A percentile compares a stretch with the other conserved stretches of the same genome.
phyloP scores from a whole-genome alignment of 1,140 invertebrate species.

The Dinoponera quadriceps region DNA sequence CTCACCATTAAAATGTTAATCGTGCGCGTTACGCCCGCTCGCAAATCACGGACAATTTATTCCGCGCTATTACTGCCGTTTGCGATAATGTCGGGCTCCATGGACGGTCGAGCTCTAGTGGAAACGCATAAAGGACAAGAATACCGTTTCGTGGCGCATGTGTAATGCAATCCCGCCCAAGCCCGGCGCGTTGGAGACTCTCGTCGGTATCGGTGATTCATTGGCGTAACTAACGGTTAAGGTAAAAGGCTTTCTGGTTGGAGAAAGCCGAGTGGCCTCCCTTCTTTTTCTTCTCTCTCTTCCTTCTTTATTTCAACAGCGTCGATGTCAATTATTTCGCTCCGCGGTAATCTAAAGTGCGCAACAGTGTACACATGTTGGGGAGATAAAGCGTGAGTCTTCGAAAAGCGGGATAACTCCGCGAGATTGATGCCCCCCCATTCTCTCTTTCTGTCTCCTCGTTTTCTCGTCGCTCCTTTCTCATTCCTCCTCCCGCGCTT shows the following conservation, averaged over 20 bases:
- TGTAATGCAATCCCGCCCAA: slow-evolving; percentile 15
- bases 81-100: slow-evolving; percentile 33
- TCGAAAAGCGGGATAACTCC: neutral
- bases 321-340: slow-evolving; percentile 16
- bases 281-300: neutral
- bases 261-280: neutral
- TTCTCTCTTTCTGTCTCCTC: neutral
- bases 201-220: slow-evolving; percentile 40
- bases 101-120: slow-evolving; percentile 5
- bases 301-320: neutral
- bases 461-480: too few species aligned
- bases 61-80: slow-evolving; percentile 50
- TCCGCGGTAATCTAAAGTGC: slow-evolving; percentile 14
- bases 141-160: neutral
- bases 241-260: neutral
- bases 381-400: neutral
- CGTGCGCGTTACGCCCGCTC: slow-evolving; percentile 45
- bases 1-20: slow-evolving; percentile 57
- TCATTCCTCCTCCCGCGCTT: slow-evolving; percentile 1
- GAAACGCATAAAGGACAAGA: slow-evolving; percentile 44
- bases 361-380: neutral
- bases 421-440: slow-evolving; percentile 21
- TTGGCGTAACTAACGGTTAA: slow-evolving; percentile 4
- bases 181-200: slow-evolving; percentile 39
- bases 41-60: slow-evolving; percentile 60